Percentiles rank a stretch among this genome's conserved stretches.
Evolutionary conservation across 1,140 invertebrate species (phyloP).

Genomic region (Spodoptera litura): DNA sequence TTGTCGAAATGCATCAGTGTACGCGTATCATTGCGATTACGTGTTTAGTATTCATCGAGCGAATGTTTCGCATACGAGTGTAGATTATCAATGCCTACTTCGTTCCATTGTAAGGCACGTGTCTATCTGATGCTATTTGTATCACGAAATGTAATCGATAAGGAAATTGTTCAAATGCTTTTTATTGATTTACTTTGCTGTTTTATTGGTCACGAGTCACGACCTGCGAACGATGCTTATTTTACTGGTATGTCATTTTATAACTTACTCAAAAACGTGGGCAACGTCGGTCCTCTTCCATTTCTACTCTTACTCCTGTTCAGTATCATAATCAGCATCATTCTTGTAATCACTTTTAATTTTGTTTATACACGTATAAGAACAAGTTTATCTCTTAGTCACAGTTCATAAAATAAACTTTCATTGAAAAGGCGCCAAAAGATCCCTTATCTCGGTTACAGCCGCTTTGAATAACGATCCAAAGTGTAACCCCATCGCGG

Average conservation of each 20-base stretch:
- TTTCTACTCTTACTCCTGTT: too few species aligned
- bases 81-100: constrained; percentile 35
- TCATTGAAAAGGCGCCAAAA: constrained; percentile 76
- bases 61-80: constrained; percentile 35
- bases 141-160: constrained; percentile 37
- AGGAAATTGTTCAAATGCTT: constrained; percentile 27
- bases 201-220: background rate
- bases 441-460: constrained; percentile 80
- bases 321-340: too few species aligned
- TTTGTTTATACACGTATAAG: constrained; percentile 15
- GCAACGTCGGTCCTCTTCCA: too few species aligned
- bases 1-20: constrained; percentile 42
- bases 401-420: constrained; percentile 80
- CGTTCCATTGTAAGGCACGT: constrained; percentile 13
- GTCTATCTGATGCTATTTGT: constrained; percentile 36
- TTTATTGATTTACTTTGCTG: constrained; percentile 13
- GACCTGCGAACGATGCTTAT: too few species aligned
- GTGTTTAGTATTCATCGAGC: constrained; percentile 41
- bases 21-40: constrained; percentile 42
- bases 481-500: constrained; percentile 81
- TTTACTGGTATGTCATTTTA: too few species aligned
- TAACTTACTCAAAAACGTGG: too few species aligned
- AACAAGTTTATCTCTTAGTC: constrained; percentile 63
- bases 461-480: constrained; percentile 80
- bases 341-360: too few species aligned